Conservation (phyloP, 2,797 vertebrate genomes). For the Denticeps clupeoides region DNA sequence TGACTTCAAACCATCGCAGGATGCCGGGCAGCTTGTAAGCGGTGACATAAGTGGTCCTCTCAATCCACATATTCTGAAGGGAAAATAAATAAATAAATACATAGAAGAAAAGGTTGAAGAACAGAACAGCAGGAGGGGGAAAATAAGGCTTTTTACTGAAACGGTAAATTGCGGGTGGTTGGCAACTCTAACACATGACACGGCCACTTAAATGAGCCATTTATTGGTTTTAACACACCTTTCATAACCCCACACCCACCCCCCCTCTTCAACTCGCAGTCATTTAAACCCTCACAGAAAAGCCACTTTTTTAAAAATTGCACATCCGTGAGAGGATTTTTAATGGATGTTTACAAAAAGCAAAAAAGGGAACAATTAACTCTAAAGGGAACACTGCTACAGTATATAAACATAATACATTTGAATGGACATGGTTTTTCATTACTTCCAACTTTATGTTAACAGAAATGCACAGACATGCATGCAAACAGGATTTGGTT, state of each 20-base stretch:
- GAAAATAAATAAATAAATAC: slow-evolving; percentile 11
- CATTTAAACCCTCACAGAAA: slow-evolving; percentile 2
- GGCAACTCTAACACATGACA: too few species aligned
- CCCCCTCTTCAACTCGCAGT: background rate
- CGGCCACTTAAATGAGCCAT: background rate
- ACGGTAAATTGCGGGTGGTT: background rate
- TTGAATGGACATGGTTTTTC: too few species aligned
- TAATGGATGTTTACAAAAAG: slow-evolving; percentile 19
- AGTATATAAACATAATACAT: too few species aligned
- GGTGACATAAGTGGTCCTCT: slow-evolving; percentile 62
- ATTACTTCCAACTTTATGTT: too few species aligned
- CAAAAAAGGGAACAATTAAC: too few species aligned
- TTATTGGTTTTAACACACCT: background rate
- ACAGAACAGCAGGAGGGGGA: background rate
- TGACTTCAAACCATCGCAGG: slow-evolving; percentile 69
- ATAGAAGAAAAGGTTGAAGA: background rate
- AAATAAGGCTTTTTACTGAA: background rate
- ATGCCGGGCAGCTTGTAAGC: slow-evolving; percentile 69
- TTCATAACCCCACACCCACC: too few species aligned
- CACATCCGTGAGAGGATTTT: slow-evolving; percentile 8
- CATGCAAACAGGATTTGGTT: too few species aligned
- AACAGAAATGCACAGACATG: too few species aligned
- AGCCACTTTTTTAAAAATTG: background rate
- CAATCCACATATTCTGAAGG: slow-evolving; percentile 70
- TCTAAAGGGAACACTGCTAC: too few species aligned